Percentiles rank a stretch among this genome's conserved stretches.
phyloP scores from a whole-genome alignment of 2,888 invertebrate species.

The Caenorhabditis wallacei region DNA sequence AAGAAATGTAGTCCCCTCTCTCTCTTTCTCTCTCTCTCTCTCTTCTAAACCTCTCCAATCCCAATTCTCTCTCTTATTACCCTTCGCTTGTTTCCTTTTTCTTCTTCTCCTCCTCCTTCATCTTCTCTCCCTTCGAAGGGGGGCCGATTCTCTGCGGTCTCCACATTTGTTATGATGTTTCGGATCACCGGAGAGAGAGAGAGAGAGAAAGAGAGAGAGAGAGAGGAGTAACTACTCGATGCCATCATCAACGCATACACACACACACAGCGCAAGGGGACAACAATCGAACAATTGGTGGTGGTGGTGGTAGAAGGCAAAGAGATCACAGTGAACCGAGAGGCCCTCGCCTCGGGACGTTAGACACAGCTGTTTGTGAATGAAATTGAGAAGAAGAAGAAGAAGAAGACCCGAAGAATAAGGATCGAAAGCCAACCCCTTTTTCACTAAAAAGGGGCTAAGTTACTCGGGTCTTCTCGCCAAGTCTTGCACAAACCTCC shows the following conservation, averaged over 20 bases:
- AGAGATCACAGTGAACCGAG: background rate
- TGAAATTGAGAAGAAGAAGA: constrained; percentile 36
- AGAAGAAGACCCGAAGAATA: background rate
- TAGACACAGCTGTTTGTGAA: constrained; percentile 55
- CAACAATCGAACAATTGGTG: constrained; percentile 62
- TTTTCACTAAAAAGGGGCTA: too few relatives aligned
- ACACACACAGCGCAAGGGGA: constrained; percentile 48
- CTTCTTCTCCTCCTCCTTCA: constrained; percentile 9
- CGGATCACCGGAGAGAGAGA: background rate
- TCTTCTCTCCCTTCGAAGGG: background rate
- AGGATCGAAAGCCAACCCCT: constrained; percentile 11
- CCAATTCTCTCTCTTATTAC: background rate
- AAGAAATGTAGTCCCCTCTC: constrained; percentile 14
- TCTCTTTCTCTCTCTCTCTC: background rate
- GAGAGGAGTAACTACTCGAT: constrained; percentile 49
- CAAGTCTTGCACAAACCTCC: too few relatives aligned
- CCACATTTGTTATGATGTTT: background rate
- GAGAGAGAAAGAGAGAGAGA: too few relatives aligned
- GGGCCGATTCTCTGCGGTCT: constrained; percentile 8
- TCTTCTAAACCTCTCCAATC: too few relatives aligned
- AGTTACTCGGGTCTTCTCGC: too few relatives aligned
- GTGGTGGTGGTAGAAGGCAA: constrained; percentile 24
- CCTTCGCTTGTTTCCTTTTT: constrained; percentile 23
- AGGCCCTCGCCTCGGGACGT: constrained; percentile 7
- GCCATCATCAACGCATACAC: constrained; percentile 61